phyloP scores from a whole-genome alignment of 1,140 invertebrate genomes.

The Hylaeus anthracinus region DNA sequence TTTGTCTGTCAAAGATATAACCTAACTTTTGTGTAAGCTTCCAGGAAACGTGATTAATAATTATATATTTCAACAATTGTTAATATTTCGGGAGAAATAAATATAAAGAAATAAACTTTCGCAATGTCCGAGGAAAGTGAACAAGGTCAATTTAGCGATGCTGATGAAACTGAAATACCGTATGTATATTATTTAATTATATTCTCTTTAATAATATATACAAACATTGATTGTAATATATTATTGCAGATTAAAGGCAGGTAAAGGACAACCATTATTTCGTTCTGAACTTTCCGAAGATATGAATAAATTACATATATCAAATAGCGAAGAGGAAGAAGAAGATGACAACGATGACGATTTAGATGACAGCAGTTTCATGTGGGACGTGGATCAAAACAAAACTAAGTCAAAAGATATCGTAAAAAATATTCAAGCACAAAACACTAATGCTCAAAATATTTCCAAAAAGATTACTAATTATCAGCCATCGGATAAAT shows the following conservation, averaged over 20 bases:
- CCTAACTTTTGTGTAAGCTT: neutral
- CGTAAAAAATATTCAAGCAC: conserved; percentile 25
- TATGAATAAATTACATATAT: conserved; percentile 27
- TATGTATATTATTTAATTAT: conserved; percentile 39
- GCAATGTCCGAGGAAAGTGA: conserved; percentile 52
- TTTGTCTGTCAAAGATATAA: conserved; percentile 3
- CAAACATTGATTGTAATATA: conserved; percentile 57
- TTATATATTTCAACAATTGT: neutral
- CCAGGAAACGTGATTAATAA: neutral
- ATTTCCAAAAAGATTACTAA: conserved; percentile 84
- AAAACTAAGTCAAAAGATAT: conserved; percentile 42
- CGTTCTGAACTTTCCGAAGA: neutral
- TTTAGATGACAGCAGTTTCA: conserved; percentile 74
- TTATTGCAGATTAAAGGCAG: conserved; percentile 58
- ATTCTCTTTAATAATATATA: conserved; percentile 9
- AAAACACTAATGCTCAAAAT: conserved; percentile 80
- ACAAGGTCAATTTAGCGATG: conserved; percentile 78
- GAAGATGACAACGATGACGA: conserved; percentile 76
- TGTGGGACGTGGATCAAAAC: conserved; percentile 80
- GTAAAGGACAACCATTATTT: conserved; percentile 39
- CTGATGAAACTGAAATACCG: conserved; percentile 67
- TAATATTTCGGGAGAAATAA: neutral
- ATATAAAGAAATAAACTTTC: neutral
- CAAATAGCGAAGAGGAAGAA: conserved; percentile 64
- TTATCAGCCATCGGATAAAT: conserved; percentile 91